Evolutionary conservation across 2,888 invertebrate species (phyloP).

Genomic region (Chloromyia formosa): DNA sequence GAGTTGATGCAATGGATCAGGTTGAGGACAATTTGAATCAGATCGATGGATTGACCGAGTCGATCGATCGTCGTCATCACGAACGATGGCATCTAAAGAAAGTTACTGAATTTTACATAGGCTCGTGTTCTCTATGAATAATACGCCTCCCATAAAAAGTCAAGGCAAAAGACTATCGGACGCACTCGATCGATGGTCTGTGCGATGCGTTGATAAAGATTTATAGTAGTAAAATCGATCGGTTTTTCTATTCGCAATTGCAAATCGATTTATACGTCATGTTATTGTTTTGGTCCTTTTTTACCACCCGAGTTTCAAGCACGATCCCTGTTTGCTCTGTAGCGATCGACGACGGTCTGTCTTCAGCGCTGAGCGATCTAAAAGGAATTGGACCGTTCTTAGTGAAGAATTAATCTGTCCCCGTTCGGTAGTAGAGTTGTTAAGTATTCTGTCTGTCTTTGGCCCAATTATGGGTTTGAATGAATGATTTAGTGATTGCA

Average conservation of each 20-base stretch:
- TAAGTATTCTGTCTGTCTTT: slow-evolving; percentile 6
- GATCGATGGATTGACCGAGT: slow-evolving; percentile 27
- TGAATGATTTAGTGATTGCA: slow-evolving; percentile 30
- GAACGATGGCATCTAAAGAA: not conserved
- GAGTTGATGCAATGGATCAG: not conserved
- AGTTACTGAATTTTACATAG: slow-evolving; percentile 9
- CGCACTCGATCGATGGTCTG: not conserved
- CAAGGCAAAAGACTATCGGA: not conserved
- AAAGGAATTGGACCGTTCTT: not conserved
- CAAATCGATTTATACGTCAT: not conserved
- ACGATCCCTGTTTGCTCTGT: not conserved
- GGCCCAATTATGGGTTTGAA: slow-evolving; percentile 21
- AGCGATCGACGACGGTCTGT: not conserved
- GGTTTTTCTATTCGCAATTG: not conserved
- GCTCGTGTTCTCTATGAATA: slow-evolving; percentile 43
- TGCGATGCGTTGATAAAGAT: slow-evolving; percentile 1
- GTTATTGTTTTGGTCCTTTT: not conserved
- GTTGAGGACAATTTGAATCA: slow-evolving; percentile 28
- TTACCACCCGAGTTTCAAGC: not conserved
- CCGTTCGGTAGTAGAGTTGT: slow-evolving; percentile 13
- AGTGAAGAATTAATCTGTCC: not conserved
- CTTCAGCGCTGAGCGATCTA: not conserved
- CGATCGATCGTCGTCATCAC: slow-evolving; percentile 21
- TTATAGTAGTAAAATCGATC: slow-evolving; percentile 1
- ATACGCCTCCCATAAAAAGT: slow-evolving; percentile 8